Evolutionary conservation across 2,888 invertebrate genomes (phyloP).

Genomic region (Hirtodrosophila confusa): DNA sequence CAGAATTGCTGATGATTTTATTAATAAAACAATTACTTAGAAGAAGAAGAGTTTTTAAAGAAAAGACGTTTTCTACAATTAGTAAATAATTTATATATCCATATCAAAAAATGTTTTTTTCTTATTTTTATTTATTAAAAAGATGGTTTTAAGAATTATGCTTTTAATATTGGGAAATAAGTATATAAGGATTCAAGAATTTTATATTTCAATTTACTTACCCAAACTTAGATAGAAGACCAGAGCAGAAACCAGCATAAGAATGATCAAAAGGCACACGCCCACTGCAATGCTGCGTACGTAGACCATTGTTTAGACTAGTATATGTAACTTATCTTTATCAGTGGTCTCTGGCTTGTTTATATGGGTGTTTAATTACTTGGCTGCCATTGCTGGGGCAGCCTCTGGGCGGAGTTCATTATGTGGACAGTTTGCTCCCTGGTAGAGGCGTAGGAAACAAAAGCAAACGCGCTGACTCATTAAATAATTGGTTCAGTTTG

Average conservation of each 20-base stretch:
- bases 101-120: too few relatives aligned
- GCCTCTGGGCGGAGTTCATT: conserved; percentile 63
- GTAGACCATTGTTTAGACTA: conserved; percentile 76
- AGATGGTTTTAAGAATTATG: too few relatives aligned
- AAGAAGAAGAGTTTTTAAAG: too few relatives aligned
- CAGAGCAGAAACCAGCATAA: conserved; percentile 79
- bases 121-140: too few relatives aligned
- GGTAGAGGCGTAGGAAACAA: not conserved
- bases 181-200: too few relatives aligned
- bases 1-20: too few relatives aligned
- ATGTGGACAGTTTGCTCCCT: conserved; percentile 29
- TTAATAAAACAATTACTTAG: too few relatives aligned
- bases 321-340: conserved; percentile 35
- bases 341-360: conserved; percentile 36
- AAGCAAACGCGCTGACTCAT: conserved; percentile 24
- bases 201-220: conserved; percentile 56
- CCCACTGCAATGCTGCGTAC: conserved; percentile 83
- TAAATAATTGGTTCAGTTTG: conserved; percentile 35
- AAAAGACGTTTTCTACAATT: too few relatives aligned
- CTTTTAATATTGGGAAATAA: too few relatives aligned
- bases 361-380: conserved; percentile 53
- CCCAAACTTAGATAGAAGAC: conserved; percentile 84
- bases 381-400: conserved; percentile 34
- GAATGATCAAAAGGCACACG: conserved; percentile 76
- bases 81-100: too few relatives aligned